These are phyloP conservation scores for Goniozus legneri DNA, from an alignment of 1,140 invertebrate genomes.

Conservation along the genomic window DNA sequence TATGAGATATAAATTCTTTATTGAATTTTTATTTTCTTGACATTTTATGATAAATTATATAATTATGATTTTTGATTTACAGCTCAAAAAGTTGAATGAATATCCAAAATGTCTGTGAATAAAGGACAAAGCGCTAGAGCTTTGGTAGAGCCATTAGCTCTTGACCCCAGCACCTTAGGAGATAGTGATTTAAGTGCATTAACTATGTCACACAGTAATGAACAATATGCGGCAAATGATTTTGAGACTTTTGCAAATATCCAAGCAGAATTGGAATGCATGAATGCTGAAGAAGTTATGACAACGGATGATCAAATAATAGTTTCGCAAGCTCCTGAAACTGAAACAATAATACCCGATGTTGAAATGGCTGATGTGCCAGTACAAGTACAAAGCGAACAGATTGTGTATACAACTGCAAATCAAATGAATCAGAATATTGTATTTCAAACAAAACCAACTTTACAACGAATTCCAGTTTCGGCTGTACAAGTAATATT, in stretches of 20 bases:
- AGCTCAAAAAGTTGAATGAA: conserved; percentile 10
- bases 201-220: conserved; percentile 31
- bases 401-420: conserved; percentile 42
- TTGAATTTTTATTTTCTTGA: too few species aligned
- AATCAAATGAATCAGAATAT: conserved; percentile 44
- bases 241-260: conserved; percentile 50
- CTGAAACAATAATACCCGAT: conserved; percentile 42
- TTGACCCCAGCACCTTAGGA: conserved; percentile 34
- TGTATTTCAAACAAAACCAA: conserved; percentile 49
- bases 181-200: conserved; percentile 44
- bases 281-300: conserved; percentile 50
- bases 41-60: too few species aligned
- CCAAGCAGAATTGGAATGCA: conserved; percentile 49
- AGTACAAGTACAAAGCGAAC: conserved; percentile 33
- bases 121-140: conserved; percentile 38
- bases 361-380: conserved; percentile 44
- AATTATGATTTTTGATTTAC: background rate
- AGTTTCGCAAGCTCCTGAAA: conserved; percentile 26
- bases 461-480: conserved; percentile 42
- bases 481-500: conserved; percentile 39
- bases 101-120: conserved; percentile 38
- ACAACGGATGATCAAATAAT: conserved; percentile 39
- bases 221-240: conserved; percentile 40
- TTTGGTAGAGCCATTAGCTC: conserved; percentile 39
- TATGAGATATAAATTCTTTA: too few species aligned